Conservation (phyloP, 2,888 invertebrate species). For the Phyllotreta striolata region DNA sequence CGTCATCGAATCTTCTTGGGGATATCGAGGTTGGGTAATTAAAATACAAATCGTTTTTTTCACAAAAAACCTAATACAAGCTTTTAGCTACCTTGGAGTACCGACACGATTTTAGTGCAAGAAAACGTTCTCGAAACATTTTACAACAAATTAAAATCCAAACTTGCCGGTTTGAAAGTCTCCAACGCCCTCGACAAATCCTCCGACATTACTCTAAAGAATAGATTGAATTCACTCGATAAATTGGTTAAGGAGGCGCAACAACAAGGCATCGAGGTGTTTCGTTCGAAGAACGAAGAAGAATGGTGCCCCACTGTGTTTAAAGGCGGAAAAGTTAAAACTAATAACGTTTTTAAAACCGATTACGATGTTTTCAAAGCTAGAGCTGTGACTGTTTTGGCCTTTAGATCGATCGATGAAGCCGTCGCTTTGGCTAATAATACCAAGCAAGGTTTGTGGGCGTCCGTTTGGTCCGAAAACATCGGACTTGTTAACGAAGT, state of each 20-base stretch:
- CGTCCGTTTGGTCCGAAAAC: constrained; percentile 68
- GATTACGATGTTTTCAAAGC: constrained; percentile 37
- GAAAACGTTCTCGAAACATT: constrained; percentile 63
- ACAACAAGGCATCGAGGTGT: constrained; percentile 50
- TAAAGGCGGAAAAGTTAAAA: constrained; percentile 50
- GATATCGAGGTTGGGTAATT: constrained; percentile 64
- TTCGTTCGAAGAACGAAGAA: constrained; percentile 41
- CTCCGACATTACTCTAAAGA: constrained; percentile 60
- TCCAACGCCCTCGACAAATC: constrained; percentile 61
- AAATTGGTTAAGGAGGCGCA: constrained; percentile 46
- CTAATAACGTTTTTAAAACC: constrained; percentile 47
- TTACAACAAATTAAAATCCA: constrained; percentile 60
- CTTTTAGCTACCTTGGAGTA: constrained; percentile 63
- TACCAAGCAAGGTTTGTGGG: constrained; percentile 62
- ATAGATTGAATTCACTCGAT: constrained; percentile 49
- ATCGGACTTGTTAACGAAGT: constrained; percentile 65
- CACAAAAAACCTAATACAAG: background rate
- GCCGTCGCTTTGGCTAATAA: constrained; percentile 66
- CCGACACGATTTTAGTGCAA: constrained; percentile 64
- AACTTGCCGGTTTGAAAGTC: constrained; percentile 46
- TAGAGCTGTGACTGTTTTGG: constrained; percentile 58
- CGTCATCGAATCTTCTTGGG: constrained; percentile 64
- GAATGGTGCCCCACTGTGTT: constrained; percentile 53
- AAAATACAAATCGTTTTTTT: background rate
- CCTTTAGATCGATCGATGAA: constrained; percentile 66